Percentiles rank a stretch among this genome's conserved stretches.
Evolutionary conservation across 1,140 invertebrate species (phyloP).

Genomic region (Odontomachus brunneus): DNA sequence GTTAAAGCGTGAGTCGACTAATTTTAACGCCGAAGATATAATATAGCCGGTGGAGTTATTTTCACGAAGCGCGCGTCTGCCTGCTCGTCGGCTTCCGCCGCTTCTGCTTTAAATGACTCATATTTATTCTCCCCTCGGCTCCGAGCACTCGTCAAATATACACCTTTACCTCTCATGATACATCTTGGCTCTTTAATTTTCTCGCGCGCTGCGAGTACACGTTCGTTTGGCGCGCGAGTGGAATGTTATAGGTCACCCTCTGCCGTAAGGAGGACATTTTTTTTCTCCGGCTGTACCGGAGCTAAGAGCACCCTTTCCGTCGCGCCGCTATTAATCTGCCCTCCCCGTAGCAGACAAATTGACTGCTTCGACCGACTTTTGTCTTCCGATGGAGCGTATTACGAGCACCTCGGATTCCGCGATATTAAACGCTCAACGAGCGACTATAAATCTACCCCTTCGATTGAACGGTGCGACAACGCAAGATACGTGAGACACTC

Average conservation of each 20-base stretch:
- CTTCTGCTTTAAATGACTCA: neutral
- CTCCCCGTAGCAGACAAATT: constrained; percentile 26
- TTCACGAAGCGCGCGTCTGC: neutral
- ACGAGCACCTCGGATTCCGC: neutral
- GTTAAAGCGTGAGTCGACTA: constrained; percentile 39
- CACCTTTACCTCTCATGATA: neutral
- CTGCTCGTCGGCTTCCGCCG: neutral
- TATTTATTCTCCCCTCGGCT: neutral
- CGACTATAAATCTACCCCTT: constrained; percentile 6
- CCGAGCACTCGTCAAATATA: neutral
- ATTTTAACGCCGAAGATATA: constrained; percentile 35
- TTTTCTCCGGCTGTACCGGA: constrained; percentile 25
- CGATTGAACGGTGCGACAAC: neutral
- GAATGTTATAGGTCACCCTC: constrained; percentile 24
- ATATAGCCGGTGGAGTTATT: constrained; percentile 2
- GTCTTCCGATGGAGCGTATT: constrained; percentile 21
- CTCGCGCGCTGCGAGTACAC: neutral
- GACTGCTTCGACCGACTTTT: constrained; percentile 31
- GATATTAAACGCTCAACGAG: constrained; percentile 37
- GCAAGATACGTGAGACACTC: constrained; percentile 15
- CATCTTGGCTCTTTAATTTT: constrained; percentile 35
- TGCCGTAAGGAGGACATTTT: neutral
- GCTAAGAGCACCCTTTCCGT: constrained; percentile 1
- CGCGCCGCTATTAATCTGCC: constrained; percentile 40
- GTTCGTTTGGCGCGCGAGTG: neutral